A percentile compares a stretch with the other conserved stretches of the same genome.
phyloP scores from a whole-genome alignment of 2,888 invertebrate genomes.

The Drosophila robusta region DNA sequence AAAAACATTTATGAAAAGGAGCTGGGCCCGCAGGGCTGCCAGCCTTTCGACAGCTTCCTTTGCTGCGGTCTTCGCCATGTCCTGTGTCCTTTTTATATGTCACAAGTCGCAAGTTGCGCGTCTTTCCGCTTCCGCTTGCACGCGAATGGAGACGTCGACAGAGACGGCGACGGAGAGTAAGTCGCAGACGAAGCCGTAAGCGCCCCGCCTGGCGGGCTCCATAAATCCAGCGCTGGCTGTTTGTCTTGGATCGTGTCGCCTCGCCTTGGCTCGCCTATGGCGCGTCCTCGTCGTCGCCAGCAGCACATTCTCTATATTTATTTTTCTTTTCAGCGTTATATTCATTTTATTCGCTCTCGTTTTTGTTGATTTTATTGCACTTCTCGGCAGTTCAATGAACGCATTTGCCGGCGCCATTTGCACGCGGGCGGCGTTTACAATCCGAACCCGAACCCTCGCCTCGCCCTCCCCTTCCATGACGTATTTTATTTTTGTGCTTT shows the following conservation, averaged over 20 bases:
- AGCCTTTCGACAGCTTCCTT: slow-evolving; percentile 71
- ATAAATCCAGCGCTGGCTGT: slow-evolving; percentile 66
- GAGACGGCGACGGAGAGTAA: slow-evolving; percentile 13
- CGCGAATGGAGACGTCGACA: slow-evolving; percentile 30
- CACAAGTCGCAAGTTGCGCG: slow-evolving; percentile 64
- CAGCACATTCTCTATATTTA: slow-evolving; percentile 54
- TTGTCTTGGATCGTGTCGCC: slow-evolving; percentile 59
- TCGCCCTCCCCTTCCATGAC: slow-evolving; percentile 11
- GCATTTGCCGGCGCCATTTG: slow-evolving; percentile 73
- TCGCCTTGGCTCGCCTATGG: slow-evolving; percentile 5
- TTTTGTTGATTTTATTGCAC: slow-evolving; percentile 68
- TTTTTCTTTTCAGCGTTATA: slow-evolving; percentile 50
- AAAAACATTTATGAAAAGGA: slow-evolving; percentile 8
- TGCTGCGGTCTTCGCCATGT: slow-evolving; percentile 56
- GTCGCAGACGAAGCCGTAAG: neutral
- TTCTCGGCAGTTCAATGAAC: slow-evolving; percentile 72
- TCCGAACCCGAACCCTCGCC: neutral
- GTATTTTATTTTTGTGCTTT: slow-evolving; percentile 23
- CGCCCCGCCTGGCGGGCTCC: slow-evolving; percentile 32
- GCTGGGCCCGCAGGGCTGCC: slow-evolving; percentile 56
- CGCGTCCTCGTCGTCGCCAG: slow-evolving; percentile 53
- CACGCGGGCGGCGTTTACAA: slow-evolving; percentile 14
- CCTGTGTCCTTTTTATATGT: slow-evolving; percentile 18
- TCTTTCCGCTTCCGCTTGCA: slow-evolving; percentile 70
- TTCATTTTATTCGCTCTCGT: slow-evolving; percentile 28